Evolutionary conservation across 2,888 invertebrate species (phyloP), one percentile per base, ranked within the genome.

Genomic region (Strigamia crassipes): DNA sequence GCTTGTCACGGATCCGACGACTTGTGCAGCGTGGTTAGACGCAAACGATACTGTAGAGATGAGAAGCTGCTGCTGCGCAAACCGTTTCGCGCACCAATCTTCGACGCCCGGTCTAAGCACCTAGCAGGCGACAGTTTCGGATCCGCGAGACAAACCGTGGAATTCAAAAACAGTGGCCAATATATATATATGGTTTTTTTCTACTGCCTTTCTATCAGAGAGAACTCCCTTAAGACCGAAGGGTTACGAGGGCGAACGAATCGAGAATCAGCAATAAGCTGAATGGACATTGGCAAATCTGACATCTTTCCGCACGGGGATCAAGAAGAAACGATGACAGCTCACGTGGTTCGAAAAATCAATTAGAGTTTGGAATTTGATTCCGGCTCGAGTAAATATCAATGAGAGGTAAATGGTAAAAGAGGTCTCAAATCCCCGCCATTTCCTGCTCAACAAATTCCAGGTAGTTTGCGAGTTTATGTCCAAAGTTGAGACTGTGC

Each of bases 11-110:
- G 3, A 51, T 51, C 10, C 10, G 51, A 51, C 51, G 51, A 51
- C 51, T 51, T 51, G 51, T 51, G 51, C 51, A 51, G n/a, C 51
- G 51, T 51, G 51, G 51, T 51, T 51, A 51, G 51, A 51, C 51
- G 51, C 51, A 51, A 51, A 51, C 51, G 51, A 51, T n/a, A 51
- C 10, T 51, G 51, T 51, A 51, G 34, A 4, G 51, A 13, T 6
- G n/a, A n/a, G n/a, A n/a, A n/a, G n/a, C n/a, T n/a, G n/a, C n/a
- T n/a, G n/a, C n/a, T 51, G 13, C 51, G 51, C 51, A 51, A 13
- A 51, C 15, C 51, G n/a, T n/a, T 51, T 34, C 51, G 10, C n/a
- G n/a, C n/a, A n/a, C n/a, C n/a, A n/a, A n/a, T n/a, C n/a, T n/a
- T 51, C 51, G 51, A n/a, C 51, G n/a, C 51, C 51, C 51, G 10